These are phyloP conservation scores for Choloepus hoffmanni DNA, from an alignment of 2,113 vertebrate genomes.

Conservation along the genomic window DNA sequence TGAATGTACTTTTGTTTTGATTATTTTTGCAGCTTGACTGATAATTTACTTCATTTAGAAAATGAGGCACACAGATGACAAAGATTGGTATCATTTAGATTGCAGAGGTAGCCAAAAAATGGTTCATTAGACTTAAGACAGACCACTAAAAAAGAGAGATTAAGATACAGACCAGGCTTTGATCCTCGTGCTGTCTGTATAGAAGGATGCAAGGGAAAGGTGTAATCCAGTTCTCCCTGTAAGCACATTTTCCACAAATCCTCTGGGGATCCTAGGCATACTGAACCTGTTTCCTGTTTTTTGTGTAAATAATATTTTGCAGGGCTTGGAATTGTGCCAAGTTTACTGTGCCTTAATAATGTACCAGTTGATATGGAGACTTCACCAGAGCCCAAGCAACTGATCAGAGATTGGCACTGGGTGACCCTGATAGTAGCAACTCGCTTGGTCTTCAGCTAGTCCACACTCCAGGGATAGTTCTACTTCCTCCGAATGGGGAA, in stretches of 20 bases:
- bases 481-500: background rate
- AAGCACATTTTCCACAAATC: slow-evolving; percentile 90
- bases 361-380: background rate
- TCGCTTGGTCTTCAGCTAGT: background rate
- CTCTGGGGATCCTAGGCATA: slow-evolving; percentile 88
- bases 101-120: background rate
- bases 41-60: slow-evolving; percentile 96
- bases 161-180: background rate
- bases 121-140: background rate
- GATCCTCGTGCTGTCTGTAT: background rate
- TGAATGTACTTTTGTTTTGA: slow-evolving; percentile 93
- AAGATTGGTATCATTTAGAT: slow-evolving; percentile 88
- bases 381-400: background rate
- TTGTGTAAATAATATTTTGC: slow-evolving; percentile 89
- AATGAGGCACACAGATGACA: slow-evolving; percentile 90
- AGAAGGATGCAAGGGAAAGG: background rate
- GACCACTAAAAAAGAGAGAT: background rate
- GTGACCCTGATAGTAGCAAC: background rate
- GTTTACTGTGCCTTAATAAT: slow-evolving; percentile 27
- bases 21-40: slow-evolving; percentile 93
- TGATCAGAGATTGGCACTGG: background rate
- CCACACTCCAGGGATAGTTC: background rate
- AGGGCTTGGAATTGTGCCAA: slow-evolving; percentile 83
- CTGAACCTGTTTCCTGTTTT: slow-evolving; percentile 88
- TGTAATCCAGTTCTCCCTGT: background rate